phyloP scores from a whole-genome alignment of 2,888 invertebrate genomes.

The Gryllus longicercus region DNA sequence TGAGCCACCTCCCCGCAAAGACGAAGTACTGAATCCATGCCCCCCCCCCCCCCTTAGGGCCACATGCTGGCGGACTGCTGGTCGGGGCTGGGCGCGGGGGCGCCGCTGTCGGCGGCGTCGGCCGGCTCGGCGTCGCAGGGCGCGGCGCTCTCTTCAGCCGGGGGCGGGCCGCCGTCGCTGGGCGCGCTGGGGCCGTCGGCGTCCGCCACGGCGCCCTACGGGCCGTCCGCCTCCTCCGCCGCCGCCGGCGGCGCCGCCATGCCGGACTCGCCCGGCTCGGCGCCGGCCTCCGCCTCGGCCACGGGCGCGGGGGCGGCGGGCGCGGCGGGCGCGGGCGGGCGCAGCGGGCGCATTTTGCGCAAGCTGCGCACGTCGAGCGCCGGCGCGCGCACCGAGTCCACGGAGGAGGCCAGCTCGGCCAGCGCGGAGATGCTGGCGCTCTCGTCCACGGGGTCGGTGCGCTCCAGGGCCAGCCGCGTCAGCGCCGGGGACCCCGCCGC shows the following conservation, averaged over 20 bases:
- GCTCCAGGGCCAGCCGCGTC: slow-evolving; percentile 31
- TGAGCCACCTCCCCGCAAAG: too few relatives aligned
- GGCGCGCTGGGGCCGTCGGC: slow-evolving; percentile 18
- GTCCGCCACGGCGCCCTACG: slow-evolving; percentile 47
- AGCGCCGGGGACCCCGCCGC: slow-evolving; percentile 26
- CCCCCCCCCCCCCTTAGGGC: slow-evolving; percentile 48
- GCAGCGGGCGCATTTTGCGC: slow-evolving; percentile 45
- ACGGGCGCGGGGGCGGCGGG: slow-evolving; percentile 20
- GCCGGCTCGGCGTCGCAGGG: slow-evolving; percentile 21
- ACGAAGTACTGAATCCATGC: too few relatives aligned
- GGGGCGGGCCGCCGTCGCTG: neutral
- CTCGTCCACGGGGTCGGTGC: slow-evolving; percentile 41
- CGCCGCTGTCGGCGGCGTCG: slow-evolving; percentile 19
- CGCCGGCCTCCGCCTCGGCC: neutral
- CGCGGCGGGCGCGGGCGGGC: neutral
- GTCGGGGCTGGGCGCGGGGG: slow-evolving; percentile 39
- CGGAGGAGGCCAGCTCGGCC: slow-evolving; percentile 45
- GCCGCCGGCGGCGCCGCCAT: neutral
- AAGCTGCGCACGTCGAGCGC: slow-evolving; percentile 47
- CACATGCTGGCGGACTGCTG: slow-evolving; percentile 50
- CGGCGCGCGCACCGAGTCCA: slow-evolving; percentile 44
- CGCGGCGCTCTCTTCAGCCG: neutral
- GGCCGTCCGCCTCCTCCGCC: slow-evolving; percentile 42
- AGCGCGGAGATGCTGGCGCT: slow-evolving; percentile 40
- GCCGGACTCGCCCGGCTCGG: neutral